Conservation (phyloP, 2,888 invertebrate genomes). For the Drosophila lutescens region DNA sequence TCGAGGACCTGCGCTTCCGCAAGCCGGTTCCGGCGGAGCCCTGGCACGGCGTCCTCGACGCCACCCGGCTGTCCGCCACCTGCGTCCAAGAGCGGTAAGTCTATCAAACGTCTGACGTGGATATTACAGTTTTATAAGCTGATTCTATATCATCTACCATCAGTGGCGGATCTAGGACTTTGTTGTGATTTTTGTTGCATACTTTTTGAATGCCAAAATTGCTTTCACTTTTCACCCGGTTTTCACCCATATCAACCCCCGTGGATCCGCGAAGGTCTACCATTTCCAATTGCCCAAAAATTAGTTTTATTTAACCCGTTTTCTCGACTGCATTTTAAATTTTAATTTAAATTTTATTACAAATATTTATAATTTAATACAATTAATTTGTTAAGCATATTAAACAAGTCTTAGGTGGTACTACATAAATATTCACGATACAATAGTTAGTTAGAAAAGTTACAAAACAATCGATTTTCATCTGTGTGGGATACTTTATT, state of each 20-base stretch:
- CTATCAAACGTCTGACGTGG: too few species aligned
- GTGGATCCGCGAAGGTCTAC: too few species aligned
- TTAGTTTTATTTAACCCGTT: too few species aligned
- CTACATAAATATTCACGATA: not conserved
- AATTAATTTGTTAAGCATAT: not conserved
- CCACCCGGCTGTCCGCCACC: constrained; percentile 92
- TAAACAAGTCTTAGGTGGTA: not conserved
- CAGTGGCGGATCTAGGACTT: too few species aligned
- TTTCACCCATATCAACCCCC: too few species aligned
- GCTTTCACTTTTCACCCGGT: too few species aligned
- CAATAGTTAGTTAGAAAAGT: not conserved
- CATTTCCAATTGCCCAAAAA: too few species aligned
- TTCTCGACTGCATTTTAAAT: too few species aligned
- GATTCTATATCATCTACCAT: too few species aligned
- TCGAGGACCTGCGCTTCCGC: constrained; percentile 93
- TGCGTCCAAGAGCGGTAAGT: constrained; percentile 91
- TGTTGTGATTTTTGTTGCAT: too few species aligned
- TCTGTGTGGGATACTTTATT: not conserved
- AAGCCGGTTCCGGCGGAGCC: constrained; percentile 94
- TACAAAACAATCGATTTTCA: not conserved
- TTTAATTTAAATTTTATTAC: not conserved
- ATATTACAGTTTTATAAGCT: too few species aligned
- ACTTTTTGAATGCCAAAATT: too few species aligned
- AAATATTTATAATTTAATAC: not conserved
- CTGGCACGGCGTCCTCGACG: constrained; percentile 94